These are phyloP conservation scores for Caenorhabditis angaria DNA, from an alignment of 2,888 invertebrate species.

Conservation along the genomic window DNA sequence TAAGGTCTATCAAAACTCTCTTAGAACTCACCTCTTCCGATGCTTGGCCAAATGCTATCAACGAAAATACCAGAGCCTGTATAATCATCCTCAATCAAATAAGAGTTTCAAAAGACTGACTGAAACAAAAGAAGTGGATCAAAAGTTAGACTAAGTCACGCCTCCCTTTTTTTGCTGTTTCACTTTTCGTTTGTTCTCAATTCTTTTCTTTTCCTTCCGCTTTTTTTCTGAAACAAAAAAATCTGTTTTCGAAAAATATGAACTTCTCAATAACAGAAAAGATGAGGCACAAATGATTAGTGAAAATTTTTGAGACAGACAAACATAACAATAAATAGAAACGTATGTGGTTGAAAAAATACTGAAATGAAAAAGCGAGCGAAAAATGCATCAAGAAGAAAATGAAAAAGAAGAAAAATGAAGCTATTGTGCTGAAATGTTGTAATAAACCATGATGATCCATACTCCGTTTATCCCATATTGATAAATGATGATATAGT, in stretches of 20 bases:
- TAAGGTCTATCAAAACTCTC: too few species aligned
- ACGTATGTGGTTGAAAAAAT: neutral
- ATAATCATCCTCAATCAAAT: too few species aligned
- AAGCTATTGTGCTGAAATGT: neutral
- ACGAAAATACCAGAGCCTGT: too few species aligned
- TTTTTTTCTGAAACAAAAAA: neutral
- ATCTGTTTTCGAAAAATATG: neutral
- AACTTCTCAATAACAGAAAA: neutral
- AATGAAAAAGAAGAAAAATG: neutral
- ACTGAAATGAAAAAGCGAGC: too few species aligned
- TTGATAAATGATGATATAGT: constrained; percentile 1
- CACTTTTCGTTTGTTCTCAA: constrained; percentile 2
- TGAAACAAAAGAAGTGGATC: neutral
- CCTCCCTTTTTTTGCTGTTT: neutral
- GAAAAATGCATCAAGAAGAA: neutral
- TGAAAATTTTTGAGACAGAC: neutral
- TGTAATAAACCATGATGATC: constrained; percentile 2
- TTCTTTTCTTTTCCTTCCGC: constrained; percentile 2
- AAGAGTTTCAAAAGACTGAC: too few species aligned
- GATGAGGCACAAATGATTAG: neutral
- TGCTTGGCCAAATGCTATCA: too few species aligned
- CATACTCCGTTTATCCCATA: neutral
- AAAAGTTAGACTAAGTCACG: constrained; percentile 1
- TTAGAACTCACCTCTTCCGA: too few species aligned
- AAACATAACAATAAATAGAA: neutral